These are phyloP conservation scores for Drosophila bifasciata DNA, from an alignment of 1,140 invertebrate species.

Conservation along the genomic window DNA sequence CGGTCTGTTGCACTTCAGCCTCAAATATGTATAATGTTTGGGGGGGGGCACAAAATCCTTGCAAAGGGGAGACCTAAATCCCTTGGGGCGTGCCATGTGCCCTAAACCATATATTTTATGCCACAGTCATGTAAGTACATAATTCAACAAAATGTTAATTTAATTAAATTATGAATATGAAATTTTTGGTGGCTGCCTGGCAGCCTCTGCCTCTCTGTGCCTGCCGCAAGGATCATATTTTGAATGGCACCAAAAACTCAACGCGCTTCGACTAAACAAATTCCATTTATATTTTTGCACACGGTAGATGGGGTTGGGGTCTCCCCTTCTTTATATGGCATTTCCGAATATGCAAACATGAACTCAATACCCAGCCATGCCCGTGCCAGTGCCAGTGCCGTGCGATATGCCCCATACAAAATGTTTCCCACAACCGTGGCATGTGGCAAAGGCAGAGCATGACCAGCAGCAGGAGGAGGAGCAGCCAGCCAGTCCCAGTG, in stretches of 20 bases:
- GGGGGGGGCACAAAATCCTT: no score
- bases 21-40: constrained; percentile 15
- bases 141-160: constrained; percentile 79
- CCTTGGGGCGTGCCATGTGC: constrained; percentile 40
- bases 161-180: constrained; percentile 79
- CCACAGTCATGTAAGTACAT: constrained; percentile 58
- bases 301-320: constrained; percentile 9
- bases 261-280: constrained; percentile 69
- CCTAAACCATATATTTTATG: constrained; percentile 50
- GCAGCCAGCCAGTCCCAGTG: constrained; percentile 20
- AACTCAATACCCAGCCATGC: constrained; percentile 19
- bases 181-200: constrained; percentile 57
- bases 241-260: constrained; percentile 61
- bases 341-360: constrained; percentile 33
- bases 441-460: constrained; percentile 24
- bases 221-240: constrained; percentile 13
- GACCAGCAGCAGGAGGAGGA: constrained; percentile 13
- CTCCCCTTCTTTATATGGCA: constrained; percentile 39
- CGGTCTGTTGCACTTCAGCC: constrained; percentile 60
- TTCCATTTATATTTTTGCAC: constrained; percentile 70
- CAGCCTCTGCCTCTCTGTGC: constrained; percentile 10
- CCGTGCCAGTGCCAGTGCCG: no score
- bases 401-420: constrained; percentile 40
- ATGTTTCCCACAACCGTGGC: constrained; percentile 20
- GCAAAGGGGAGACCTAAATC: constrained; percentile 22